Evolutionary conservation across 2,113 vertebrate species (phyloP), one percentile per base, ranked within the genome.

Genomic region (Dermatemys mawii): DNA sequence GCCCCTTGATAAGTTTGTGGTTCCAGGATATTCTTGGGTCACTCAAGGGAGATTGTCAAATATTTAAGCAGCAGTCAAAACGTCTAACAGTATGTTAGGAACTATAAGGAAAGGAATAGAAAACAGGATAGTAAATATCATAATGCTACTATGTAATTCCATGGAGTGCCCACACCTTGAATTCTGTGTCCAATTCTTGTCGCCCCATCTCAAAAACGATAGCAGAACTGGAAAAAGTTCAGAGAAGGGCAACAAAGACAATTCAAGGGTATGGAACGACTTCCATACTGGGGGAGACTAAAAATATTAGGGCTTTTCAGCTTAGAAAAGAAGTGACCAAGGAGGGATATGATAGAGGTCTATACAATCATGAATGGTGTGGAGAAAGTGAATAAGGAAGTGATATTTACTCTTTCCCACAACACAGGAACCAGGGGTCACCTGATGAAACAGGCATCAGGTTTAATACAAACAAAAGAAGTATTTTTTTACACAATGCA

Each of bases 1-100:
- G n/a, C 0, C 0, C 53, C 41, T 9, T 0, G 0, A 67, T 26
- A 73, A 41, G 38, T 41, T 73, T 12, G 38, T 73, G 21, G 70
- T 41, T 24, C 38, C 70, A 6, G 21, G 21, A 54, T 1, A 0
- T n/a, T 93, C 22, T 32, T 57, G 78, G 83, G 86, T 60, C 46
- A 53, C 4, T 1, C 76, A 82, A 89, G 9, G 49, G n/a, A 1
- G 3, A 80, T 55, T 81, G 63, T 51, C 51, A 89, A 84, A 86
- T 84, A 89, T 94, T 92, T 83, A 79, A 93, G 48, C 4, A 35
- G 16, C 3, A 7, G 60, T 63, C 16, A 63, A 19, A n/a, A 63
- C 35, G 60, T 6, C 32, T 63, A 63, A 63, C 60, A 63, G 60
- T 17, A 63, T n/a, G 14, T n/a, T 63, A n/a, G 32, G 60, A 63